phyloP scores from a whole-genome alignment of 2,888 invertebrate species.

The Drosophila acutilabella region DNA sequence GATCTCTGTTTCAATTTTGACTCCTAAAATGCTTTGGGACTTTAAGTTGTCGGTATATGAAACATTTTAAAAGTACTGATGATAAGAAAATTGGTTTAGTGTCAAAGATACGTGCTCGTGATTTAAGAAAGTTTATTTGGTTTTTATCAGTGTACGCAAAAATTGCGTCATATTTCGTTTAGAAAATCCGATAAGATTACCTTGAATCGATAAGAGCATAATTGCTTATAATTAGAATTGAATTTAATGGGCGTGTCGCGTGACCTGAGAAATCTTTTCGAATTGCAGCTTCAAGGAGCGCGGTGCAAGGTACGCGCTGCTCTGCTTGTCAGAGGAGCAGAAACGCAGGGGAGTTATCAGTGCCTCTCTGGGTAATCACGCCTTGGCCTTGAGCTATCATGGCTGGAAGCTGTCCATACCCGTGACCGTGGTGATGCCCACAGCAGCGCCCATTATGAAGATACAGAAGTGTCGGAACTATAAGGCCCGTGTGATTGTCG shows the following conservation, averaged over 20 bases:
- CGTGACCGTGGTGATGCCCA: constrained; percentile 97
- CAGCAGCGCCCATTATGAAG: constrained; percentile 97
- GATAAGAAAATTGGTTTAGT: too few species aligned
- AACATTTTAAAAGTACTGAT: too few species aligned
- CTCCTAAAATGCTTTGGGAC: too few species aligned
- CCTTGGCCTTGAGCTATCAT: constrained; percentile 92
- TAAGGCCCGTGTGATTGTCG: constrained; percentile 92
- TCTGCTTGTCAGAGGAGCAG: constrained; percentile 90
- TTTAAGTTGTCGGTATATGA: too few species aligned
- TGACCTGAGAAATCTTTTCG: not conserved
- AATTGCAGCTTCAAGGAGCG: constrained; percentile 95
- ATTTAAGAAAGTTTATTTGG: too few species aligned
- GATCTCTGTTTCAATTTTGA: too few species aligned
- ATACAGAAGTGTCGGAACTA: constrained; percentile 94
- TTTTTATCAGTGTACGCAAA: too few species aligned
- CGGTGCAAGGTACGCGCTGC: constrained; percentile 94
- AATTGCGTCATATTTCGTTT: not conserved
- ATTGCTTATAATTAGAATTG: not conserved
- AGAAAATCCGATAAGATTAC: not conserved
- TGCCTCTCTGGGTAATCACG: constrained; percentile 97
- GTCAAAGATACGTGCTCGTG: too few species aligned
- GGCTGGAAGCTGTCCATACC: constrained; percentile 89
- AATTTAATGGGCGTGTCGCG: constrained; percentile 5
- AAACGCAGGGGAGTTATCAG: constrained; percentile 93
- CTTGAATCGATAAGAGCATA: not conserved